Evolutionary conservation across 2,888 invertebrate genomes (phyloP).

Genomic region (Brassicogethes aeneus): DNA sequence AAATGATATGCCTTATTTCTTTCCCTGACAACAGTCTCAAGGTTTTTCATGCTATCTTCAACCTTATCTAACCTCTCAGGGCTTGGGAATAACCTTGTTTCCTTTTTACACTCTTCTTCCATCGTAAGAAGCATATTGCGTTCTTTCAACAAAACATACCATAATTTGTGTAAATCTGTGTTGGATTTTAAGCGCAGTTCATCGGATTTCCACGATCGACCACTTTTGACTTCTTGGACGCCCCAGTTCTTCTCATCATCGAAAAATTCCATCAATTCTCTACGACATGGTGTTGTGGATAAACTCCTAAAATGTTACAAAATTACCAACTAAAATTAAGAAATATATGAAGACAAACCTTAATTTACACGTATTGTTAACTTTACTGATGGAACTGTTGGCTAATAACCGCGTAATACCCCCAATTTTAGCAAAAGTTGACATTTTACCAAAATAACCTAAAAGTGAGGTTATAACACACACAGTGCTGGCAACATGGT

Average conservation of each 20-base stretch:
- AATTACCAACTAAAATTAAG: neutral
- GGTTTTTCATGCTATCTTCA: slow-evolving; percentile 87
- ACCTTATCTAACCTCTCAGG: slow-evolving; percentile 93
- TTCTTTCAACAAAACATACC: slow-evolving; percentile 90
- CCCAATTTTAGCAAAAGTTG: neutral
- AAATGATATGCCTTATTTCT: slow-evolving; percentile 82
- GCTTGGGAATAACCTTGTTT: slow-evolving; percentile 68
- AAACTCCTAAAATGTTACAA: slow-evolving; percentile 12
- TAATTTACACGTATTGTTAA: too few relatives aligned
- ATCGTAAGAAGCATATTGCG: slow-evolving; percentile 94
- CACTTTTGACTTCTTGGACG: slow-evolving; percentile 62
- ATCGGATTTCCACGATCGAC: slow-evolving; percentile 80
- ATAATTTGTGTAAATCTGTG: slow-evolving; percentile 90
- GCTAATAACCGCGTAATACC: neutral
- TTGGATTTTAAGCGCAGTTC: slow-evolving; percentile 94
- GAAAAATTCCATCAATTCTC: slow-evolving; percentile 79
- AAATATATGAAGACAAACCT: neutral
- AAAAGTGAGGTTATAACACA: neutral
- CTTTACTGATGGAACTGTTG: neutral
- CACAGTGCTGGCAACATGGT: too few relatives aligned
- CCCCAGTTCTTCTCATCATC: slow-evolving; percentile 80
- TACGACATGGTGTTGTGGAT: slow-evolving; percentile 37
- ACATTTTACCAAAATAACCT: neutral
- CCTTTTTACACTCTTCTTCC: slow-evolving; percentile 71
- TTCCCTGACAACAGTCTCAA: slow-evolving; percentile 85